A percentile compares a stretch with the other conserved stretches of the same genome.
Conservation (phyloP, 1,140 invertebrate genomes). For the Drosophila seguyi region DNA sequence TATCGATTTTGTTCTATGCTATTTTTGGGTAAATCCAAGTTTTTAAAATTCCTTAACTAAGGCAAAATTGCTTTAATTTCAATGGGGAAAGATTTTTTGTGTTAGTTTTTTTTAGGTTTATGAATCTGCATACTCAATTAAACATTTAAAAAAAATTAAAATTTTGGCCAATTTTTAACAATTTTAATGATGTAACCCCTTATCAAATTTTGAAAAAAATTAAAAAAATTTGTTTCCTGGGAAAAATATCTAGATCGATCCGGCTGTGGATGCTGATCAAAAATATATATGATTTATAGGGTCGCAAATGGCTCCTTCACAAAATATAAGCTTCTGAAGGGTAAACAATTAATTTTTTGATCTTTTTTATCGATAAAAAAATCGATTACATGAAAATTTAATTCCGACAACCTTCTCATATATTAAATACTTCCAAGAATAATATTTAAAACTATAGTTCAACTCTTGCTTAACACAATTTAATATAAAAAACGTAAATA, state of each 20-base stretch:
- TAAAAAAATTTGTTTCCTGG: no score
- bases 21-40: background rate
- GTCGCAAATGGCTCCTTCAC: background rate
- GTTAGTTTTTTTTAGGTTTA: background rate
- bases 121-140: background rate
- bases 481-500: background rate
- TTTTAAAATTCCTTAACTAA: background rate
- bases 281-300: background rate
- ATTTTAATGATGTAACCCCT: background rate
- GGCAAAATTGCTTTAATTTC: background rate
- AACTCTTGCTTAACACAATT: background rate
- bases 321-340: background rate
- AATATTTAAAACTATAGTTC: no score
- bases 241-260: background rate
- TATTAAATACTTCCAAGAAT: no score
- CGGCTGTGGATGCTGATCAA: background rate
- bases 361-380: background rate
- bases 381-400: background rate
- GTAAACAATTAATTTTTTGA: background rate
- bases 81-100: background rate
- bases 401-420: no score
- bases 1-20: no score
- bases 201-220: no score
- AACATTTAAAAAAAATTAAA: background rate
- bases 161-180: background rate